Conservation (phyloP, 2,888 invertebrate genomes). For the Copidosoma aretas region DNA sequence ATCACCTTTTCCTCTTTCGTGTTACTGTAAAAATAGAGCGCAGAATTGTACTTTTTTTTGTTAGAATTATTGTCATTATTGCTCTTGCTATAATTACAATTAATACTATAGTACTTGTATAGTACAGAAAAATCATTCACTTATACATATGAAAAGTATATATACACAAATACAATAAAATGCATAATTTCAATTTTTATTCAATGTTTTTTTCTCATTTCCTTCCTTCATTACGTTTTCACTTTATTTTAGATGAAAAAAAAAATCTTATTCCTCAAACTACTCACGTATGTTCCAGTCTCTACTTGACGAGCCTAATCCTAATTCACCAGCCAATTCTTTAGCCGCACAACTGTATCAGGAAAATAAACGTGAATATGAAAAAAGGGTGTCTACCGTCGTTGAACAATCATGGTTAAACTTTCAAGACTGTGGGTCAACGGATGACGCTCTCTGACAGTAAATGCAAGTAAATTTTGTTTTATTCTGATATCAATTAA, state of each 20-base stretch:
- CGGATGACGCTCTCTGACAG: constrained; percentile 61
- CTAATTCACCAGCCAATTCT: constrained; percentile 74
- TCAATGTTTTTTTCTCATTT: constrained; percentile 43
- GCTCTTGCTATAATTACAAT: constrained; percentile 32
- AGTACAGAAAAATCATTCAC: constrained; percentile 41
- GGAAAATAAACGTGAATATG: constrained; percentile 72
- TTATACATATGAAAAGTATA: constrained; percentile 46
- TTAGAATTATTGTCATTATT: constrained; percentile 38
- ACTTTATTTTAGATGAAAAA: too few relatives aligned
- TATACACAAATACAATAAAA: constrained; percentile 53
- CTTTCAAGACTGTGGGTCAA: constrained; percentile 60
- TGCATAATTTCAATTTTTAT: constrained; percentile 55
- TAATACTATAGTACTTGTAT: constrained; percentile 37
- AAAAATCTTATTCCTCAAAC: too few relatives aligned
- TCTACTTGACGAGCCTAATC: constrained; percentile 73
- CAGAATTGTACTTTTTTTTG: constrained; percentile 30
- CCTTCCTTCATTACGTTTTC: constrained; percentile 1
- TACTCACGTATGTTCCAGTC: constrained; percentile 63
- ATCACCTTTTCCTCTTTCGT: constrained; percentile 24
- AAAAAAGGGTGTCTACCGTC: constrained; percentile 70
- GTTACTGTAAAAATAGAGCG: constrained; percentile 37
- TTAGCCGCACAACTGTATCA: constrained; percentile 73
- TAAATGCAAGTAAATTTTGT: constrained; percentile 40
- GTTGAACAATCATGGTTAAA: constrained; percentile 72
- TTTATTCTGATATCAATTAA: background rate